Evolutionary conservation across 2,888 invertebrate genomes (phyloP), one percentile per base, ranked within the genome.

Genomic region (Polyploca ridens): DNA sequence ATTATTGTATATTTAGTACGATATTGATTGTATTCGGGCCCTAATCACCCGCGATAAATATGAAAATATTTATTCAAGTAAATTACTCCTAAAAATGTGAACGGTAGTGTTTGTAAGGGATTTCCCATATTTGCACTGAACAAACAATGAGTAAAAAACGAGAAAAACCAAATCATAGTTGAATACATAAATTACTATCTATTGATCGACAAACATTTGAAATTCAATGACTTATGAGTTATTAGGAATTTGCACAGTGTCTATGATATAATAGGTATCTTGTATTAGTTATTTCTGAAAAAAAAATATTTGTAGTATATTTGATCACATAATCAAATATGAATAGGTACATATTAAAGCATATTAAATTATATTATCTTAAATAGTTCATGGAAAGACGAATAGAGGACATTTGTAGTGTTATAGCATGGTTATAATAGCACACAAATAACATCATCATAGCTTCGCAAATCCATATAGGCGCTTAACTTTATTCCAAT

Each of bases 101-200:
- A 70, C 71, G 68, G 69, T 72, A 69, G 66, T 70, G 68, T 70
- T 71, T 71, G 69, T 69, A 66, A 70, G 73, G 79, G 75, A 74
- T 70, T 74, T 70, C 74, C 77, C 74, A 76, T 69, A 54, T 76
- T 74, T 73, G 63, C 35, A 64, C 19, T 64, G 62, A 69, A 67
- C 64, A 68, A 68, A 71, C 70, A 74, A 70, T 72, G 64, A 58
- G 61, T 60, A 70, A 71, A 71, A 66, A 73, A 68, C 68, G 65
- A 62, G 63, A 54, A 64, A 66, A 58, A 46, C 63, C 65, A 61
- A 54, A 38, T 44, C 49, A 58, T 41, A n/a, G 13, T 14, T 41
- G 41, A 66, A 66, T 46, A 66, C 49, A 46, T 49, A 54, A 60
- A 58, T 62, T 41, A 61, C 44, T 19, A 41, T 61, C 44, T 19